A percentile compares a stretch with the other conserved stretches of the same genome.
Evolutionary conservation across 1,140 invertebrate genomes (phyloP).

Genomic region (Aphis craccivora): DNA sequence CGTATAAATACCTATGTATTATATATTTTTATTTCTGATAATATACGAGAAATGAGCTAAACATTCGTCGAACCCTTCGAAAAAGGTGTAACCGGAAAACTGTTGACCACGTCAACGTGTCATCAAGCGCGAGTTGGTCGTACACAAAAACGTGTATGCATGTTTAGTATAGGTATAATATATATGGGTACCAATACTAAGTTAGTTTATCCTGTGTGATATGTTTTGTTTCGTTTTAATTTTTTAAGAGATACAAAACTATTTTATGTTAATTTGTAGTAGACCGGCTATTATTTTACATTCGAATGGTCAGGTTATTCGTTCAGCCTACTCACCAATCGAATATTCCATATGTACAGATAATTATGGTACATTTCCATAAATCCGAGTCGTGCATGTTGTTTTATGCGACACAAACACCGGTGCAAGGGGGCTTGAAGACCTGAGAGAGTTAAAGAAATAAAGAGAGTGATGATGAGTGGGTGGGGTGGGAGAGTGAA

Average conservation of each 20-base stretch:
- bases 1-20: neutral
- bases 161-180: neutral
- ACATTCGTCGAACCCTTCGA: neutral
- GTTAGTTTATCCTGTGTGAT: neutral
- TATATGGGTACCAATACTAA: neutral
- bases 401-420: conserved; percentile 48
- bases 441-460: neutral
- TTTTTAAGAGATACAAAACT: conserved; percentile 33
- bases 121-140: neutral
- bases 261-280: conserved; percentile 53
- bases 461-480: neutral
- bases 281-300: conserved; percentile 53
- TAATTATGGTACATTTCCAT: conserved; percentile 56
- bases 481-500: neutral
- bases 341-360: conserved; percentile 31
- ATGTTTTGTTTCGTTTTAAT: conserved; percentile 37
- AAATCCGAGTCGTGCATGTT: conserved; percentile 40
- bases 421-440: neutral
- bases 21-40: neutral
- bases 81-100: conserved; percentile 50
- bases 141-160: neutral
- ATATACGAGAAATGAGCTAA: neutral
- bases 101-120: neutral
- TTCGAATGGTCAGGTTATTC: conserved; percentile 51
- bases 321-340: conserved; percentile 53